phyloP scores from a whole-genome alignment of 2,797 vertebrate genomes.

The Catostomus latipinnis region DNA sequence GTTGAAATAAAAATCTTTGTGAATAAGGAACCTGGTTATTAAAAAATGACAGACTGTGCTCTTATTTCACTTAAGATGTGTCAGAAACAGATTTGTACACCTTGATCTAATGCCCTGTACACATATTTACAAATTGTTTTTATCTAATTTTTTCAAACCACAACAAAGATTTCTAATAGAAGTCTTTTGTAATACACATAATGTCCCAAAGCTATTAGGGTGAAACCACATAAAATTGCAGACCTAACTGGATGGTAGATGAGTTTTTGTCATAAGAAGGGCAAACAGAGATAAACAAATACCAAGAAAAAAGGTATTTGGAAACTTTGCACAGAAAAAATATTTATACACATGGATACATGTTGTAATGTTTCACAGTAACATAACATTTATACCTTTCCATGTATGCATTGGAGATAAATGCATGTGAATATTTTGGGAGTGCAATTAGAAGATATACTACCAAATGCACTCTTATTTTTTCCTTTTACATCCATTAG shows the following conservation, averaged over 20 bases:
- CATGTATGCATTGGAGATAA: not conserved
- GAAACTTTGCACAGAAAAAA: too few species aligned
- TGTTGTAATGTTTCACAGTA: not conserved
- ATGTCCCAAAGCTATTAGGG: not conserved
- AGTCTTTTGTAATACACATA: not conserved
- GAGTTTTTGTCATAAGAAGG: not conserved
- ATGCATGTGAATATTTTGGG: not conserved
- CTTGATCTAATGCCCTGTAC: not conserved
- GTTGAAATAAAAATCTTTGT: too few species aligned
- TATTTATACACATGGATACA: too few species aligned
- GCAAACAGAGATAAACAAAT: not conserved
- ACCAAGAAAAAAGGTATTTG: not conserved
- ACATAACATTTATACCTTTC: not conserved
- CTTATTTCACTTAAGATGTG: not conserved
- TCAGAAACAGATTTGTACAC: not conserved
- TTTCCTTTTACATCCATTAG: not conserved
- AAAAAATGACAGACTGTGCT: not conserved
- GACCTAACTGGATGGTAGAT: not conserved
- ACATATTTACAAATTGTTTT: not conserved
- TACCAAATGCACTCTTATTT: too few species aligned
- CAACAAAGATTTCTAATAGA: not conserved
- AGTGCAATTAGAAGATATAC: not conserved
- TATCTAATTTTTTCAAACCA: not conserved
- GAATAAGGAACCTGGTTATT: not conserved
- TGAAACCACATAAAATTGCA: not conserved